Percentiles rank a stretch among this genome's conserved stretches.
These are phyloP conservation scores for Cardiocondyla obscurior DNA, from an alignment of 1,140 invertebrate species.

Conservation along the genomic window DNA sequence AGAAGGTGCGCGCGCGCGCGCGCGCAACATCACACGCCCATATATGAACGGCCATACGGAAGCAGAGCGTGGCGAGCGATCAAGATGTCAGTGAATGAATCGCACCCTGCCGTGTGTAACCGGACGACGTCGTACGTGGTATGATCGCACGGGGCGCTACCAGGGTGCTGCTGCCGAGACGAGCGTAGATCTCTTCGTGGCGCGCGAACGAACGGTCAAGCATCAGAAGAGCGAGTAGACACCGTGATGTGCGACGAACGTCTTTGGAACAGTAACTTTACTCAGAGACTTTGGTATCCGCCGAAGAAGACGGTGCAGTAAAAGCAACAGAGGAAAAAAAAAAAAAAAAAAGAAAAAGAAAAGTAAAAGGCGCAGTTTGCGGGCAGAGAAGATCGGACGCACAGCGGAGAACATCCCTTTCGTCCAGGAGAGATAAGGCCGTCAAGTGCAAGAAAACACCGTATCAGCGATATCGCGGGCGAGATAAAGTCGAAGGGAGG, in stretches of 20 bases:
- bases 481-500: neutral
- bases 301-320: neutral
- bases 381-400: neutral
- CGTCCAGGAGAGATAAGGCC: neutral
- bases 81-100: constrained; percentile 49
- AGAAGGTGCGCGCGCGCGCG: constrained; percentile 10
- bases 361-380: neutral
- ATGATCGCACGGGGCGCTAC: constrained; percentile 40
- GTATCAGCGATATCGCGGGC: neutral
- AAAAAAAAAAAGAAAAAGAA: neutral
- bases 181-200: neutral
- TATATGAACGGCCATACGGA: constrained; percentile 57
- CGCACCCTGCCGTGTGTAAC: constrained; percentile 16
- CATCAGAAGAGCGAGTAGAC: neutral
- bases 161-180: neutral
- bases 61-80: constrained; percentile 20
- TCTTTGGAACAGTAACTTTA: neutral
- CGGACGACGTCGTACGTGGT: constrained; percentile 43
- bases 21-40: constrained; percentile 47
- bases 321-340: neutral
- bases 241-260: constrained; percentile 18
- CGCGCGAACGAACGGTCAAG: neutral
- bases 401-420: neutral
- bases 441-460: neutral
- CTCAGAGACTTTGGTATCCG: neutral